These are phyloP conservation scores for Zaprionus ornatus DNA, from an alignment of 1,140 invertebrate genomes.

Conservation along the genomic window DNA sequence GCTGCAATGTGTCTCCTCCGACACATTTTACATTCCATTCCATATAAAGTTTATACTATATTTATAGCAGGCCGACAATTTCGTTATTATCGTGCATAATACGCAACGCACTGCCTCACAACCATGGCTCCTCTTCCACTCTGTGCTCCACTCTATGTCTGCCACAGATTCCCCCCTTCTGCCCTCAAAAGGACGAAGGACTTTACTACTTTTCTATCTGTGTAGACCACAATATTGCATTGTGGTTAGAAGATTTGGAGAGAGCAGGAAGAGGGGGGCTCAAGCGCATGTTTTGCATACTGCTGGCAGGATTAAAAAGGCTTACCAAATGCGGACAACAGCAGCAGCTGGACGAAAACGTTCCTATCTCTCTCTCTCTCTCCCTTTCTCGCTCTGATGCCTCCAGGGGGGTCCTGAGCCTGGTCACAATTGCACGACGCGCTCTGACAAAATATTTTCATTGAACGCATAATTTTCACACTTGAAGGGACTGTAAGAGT, in stretches of 20 bases:
- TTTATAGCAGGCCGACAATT: slow-evolving; percentile 40
- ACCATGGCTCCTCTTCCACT: slow-evolving; percentile 9
- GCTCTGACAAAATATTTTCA: slow-evolving; percentile 52
- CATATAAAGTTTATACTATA: not conserved
- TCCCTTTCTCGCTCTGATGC: not conserved
- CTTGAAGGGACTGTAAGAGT: slow-evolving; percentile 18
- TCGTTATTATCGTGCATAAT: slow-evolving; percentile 45
- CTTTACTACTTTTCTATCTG: slow-evolving; percentile 17
- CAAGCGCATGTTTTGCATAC: slow-evolving; percentile 47
- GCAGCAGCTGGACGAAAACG: slow-evolving; percentile 9
- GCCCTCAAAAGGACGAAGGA: not conserved
- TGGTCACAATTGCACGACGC: not conserved
- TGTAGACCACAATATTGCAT: slow-evolving; percentile 59
- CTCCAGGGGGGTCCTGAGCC: not conserved
- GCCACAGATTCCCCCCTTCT: slow-evolving; percentile 30
- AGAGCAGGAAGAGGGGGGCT: not conserved
- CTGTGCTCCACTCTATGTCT: not conserved
- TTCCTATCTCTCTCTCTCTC: not conserved
- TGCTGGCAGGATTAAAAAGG: slow-evolving; percentile 43
- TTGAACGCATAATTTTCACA: slow-evolving; percentile 63
- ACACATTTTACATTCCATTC: not conserved
- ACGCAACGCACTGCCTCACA: slow-evolving; percentile 2
- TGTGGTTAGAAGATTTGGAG: slow-evolving; percentile 34
- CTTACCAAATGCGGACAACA: slow-evolving; percentile 21
- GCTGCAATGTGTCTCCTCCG: not conserved